A percentile compares a stretch with the other conserved stretches of the same genome.
These are phyloP conservation scores for Baccha elongata DNA, from an alignment of 2,888 invertebrate genomes.

Conservation along the genomic window DNA sequence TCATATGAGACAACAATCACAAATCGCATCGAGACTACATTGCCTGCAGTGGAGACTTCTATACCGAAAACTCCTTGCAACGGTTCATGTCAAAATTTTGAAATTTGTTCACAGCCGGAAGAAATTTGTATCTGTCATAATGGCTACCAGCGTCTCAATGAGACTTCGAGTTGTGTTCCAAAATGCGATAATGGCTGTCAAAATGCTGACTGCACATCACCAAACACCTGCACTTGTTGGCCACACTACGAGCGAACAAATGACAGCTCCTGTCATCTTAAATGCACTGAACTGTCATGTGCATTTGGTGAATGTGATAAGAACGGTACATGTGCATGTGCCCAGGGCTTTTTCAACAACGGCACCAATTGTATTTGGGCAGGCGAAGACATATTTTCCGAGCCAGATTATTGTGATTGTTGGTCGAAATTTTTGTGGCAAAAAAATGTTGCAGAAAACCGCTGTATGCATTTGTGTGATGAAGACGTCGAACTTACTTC, in stretches of 20 bases:
- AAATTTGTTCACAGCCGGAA: slow-evolving; percentile 15
- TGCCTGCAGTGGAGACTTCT: not conserved
- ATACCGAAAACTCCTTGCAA: slow-evolving; percentile 11
- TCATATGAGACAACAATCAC: too few relatives aligned
- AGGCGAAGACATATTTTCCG: slow-evolving; percentile 38
- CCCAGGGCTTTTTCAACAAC: slow-evolving; percentile 33
- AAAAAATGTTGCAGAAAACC: slow-evolving; percentile 13
- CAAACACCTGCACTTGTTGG: slow-evolving; percentile 77
- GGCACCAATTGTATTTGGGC: slow-evolving; percentile 42
- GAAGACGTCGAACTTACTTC: not conserved
- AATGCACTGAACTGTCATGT: slow-evolving; percentile 47
- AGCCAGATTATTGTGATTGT: slow-evolving; percentile 52
- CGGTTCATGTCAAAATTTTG: slow-evolving; percentile 28
- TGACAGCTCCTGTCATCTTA: slow-evolving; percentile 24
- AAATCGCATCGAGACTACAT: too few relatives aligned
- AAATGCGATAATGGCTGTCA: slow-evolving; percentile 75
- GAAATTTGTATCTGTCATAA: slow-evolving; percentile 32
- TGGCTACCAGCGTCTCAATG: slow-evolving; percentile 27
- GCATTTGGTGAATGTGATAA: slow-evolving; percentile 44
- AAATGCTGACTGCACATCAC: slow-evolving; percentile 76
- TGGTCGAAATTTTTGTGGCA: slow-evolving; percentile 44
- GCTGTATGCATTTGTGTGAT: slow-evolving; percentile 28
- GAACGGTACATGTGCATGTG: slow-evolving; percentile 41
- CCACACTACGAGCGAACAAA: slow-evolving; percentile 76
- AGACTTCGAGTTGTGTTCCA: slow-evolving; percentile 62